Evolutionary conservation across 30 jellyfish, hydroid and myxozoan genomes (phyloP).

Genomic region (Turritopsis rubra): DNA sequence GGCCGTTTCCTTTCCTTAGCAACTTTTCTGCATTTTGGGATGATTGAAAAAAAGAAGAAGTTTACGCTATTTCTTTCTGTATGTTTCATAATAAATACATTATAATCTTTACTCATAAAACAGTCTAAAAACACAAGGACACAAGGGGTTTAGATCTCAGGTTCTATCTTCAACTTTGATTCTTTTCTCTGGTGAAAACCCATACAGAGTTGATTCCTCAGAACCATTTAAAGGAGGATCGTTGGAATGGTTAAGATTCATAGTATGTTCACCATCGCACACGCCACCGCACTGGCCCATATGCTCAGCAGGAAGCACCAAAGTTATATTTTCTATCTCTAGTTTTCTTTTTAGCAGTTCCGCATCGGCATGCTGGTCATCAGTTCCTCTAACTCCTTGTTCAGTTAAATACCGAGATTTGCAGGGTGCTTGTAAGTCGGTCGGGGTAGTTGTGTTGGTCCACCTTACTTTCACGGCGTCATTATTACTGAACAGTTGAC

Average conservation of each 20-base stretch:
- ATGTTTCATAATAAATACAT: too few species aligned
- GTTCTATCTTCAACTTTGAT: background rate
- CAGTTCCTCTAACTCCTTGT: background rate
- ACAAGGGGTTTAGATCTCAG: too few species aligned
- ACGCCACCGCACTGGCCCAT: background rate
- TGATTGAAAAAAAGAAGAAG: too few species aligned
- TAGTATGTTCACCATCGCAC: background rate
- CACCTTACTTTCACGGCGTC: background rate
- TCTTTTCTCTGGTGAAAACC: background rate
- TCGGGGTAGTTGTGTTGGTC: background rate
- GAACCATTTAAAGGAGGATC: background rate
- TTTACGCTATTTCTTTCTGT: too few species aligned
- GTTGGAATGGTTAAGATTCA: background rate
- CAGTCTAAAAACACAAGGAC: too few species aligned
- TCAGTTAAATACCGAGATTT: background rate
- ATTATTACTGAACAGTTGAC: background rate
- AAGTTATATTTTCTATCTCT: background rate
- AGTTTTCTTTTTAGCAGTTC: background rate
- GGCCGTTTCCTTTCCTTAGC: too few species aligned
- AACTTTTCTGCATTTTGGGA: too few species aligned
- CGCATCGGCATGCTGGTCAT: background rate
- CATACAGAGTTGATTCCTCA: background rate
- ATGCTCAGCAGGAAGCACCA: background rate
- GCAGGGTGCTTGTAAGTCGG: background rate
- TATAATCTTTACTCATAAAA: too few species aligned